These are phyloP conservation scores for Aplodontia rufa DNA, from an alignment of 2,113 vertebrate genomes.

Conservation along the genomic window DNA sequence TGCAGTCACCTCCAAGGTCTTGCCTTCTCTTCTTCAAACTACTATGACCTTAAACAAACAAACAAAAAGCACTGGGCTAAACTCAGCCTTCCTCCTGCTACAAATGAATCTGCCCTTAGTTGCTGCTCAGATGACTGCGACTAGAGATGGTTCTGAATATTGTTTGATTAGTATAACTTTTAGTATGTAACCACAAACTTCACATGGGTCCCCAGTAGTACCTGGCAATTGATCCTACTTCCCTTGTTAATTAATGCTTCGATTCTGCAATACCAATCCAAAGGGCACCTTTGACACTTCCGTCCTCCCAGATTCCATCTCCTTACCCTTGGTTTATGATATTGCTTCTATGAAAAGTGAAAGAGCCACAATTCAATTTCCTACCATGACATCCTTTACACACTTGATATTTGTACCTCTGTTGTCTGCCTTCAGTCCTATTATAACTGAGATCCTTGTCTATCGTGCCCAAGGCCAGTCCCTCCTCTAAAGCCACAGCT, in stretches of 20 bases:
- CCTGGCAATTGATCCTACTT: not conserved
- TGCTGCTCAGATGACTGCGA: not conserved
- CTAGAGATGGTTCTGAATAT: not conserved
- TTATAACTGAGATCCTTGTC: not conserved
- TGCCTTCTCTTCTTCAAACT: not conserved
- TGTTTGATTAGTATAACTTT: not conserved
- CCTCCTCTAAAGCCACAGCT: not conserved
- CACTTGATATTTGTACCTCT: not conserved
- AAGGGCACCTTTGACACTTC: not conserved
- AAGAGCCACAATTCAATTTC: not conserved
- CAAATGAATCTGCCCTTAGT: not conserved
- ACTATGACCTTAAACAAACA: not conserved
- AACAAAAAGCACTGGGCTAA: not conserved
- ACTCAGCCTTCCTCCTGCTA: not conserved
- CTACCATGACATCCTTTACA: not conserved
- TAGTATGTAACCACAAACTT: not conserved
- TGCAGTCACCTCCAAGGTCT: not conserved
- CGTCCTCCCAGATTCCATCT: not conserved
- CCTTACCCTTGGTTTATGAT: not conserved
- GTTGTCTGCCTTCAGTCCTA: not conserved
- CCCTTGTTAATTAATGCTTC: not conserved
- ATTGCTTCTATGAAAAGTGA: not conserved
- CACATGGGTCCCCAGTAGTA: not conserved
- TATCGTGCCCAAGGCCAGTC: not conserved
- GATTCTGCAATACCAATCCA: not conserved